Percentiles rank a stretch among this genome's conserved stretches.
phyloP scores from a whole-genome alignment of 2,888 invertebrate genomes.

The Phania funesta region DNA sequence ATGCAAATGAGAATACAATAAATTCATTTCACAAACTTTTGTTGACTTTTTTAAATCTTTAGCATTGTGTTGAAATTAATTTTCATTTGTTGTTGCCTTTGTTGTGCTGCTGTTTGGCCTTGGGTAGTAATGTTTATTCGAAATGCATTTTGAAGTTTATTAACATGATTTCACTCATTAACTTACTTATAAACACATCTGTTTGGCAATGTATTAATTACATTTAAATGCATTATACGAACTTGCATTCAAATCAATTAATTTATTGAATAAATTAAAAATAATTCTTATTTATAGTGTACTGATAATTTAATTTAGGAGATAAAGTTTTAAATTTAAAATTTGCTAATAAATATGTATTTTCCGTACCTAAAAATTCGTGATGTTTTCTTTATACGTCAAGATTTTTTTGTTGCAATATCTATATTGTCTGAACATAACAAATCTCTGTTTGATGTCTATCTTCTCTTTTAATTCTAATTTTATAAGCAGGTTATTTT shows the following conservation, averaged over 20 bases:
- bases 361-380: too few species aligned
- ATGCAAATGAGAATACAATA: constrained; percentile 14
- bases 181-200: constrained; percentile 16
- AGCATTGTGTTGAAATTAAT: constrained; percentile 2
- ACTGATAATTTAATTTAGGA: background rate
- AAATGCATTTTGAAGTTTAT: constrained; percentile 42
- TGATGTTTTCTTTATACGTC: too few species aligned
- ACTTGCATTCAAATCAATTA: constrained; percentile 49
- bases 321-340: background rate
- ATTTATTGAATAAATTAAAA: constrained; percentile 29
- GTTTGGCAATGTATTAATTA: background rate
- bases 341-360: too few species aligned
- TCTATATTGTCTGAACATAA: too few species aligned
- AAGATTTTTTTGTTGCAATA: too few species aligned
- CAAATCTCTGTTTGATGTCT: too few species aligned
- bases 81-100: constrained; percentile 5
- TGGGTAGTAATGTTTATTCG: constrained; percentile 21
- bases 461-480: too few species aligned
- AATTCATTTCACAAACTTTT: constrained; percentile 17
- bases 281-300: background rate
- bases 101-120: background rate
- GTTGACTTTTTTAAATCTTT: background rate
- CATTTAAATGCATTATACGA: background rate
- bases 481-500: too few species aligned
- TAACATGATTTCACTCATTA: constrained; percentile 56